Evolutionary conservation across 2,113 vertebrate genomes (phyloP), one percentile per base, ranked within the genome.

Genomic region (Periophthalmodon schlosseri): DNA sequence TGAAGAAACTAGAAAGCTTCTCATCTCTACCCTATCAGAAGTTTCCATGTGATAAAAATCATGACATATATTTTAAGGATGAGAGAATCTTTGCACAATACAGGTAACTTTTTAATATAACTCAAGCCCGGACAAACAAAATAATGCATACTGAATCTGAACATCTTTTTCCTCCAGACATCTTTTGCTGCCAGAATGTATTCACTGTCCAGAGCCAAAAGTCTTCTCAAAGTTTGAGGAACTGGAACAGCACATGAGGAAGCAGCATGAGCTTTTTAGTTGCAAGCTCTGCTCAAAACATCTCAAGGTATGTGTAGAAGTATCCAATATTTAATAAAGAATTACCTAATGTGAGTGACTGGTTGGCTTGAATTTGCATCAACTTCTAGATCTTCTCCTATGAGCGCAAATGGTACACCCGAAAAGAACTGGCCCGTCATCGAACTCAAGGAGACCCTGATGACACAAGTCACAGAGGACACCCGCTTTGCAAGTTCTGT

Each of bases 401-500:
- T 0, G 97, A 99, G 75, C 92, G 97, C 54, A 97, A 98, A 39
- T 99, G 98, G 98, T 99, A 99, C 61, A 96, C 94, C 1, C 94
- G 98, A 11, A 98, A 97, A 91, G 97, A 99, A 44, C 93, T 99
- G 10, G 98, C 97, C 0, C 94, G 96, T 0, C 98, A 99, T 81
- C 87, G 97, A 72, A 96, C 95, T 20, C 96, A 97, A 0, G 98
- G 98, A 2, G 98, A 99, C 77, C 97, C 97, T 0, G 97, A 99
- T 0, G 96, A 99, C 90, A 99, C 97, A 0, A 99, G 97, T 0
- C 98, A 99, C 82, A 93, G 97, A 0, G 98, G 98, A 7, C 98
- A 99, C 72, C 98, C 98, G 0, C 95, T 99, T 13, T 99, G 98
- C 81, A 98, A 99, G 86, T 99, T 99, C 88, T 99, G 97, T 0